Base-by-base conservation (phyloP, 2,797 vertebrate genomes). In the Melanotaenia pygmaea region DNA sequence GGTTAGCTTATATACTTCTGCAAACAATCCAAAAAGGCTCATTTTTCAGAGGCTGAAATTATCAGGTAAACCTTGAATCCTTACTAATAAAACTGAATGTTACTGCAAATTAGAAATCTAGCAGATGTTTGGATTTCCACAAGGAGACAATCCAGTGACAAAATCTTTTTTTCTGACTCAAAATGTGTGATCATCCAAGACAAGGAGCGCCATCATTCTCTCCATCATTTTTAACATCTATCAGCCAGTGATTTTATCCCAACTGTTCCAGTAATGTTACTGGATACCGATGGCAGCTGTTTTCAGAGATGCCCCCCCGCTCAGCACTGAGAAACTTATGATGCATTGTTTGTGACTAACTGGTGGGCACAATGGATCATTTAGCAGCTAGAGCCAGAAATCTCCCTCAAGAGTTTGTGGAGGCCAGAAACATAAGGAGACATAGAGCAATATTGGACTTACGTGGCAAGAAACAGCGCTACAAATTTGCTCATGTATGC, bases 41-140 rank as follows among this genome's bases (percentile, higher is more conserved):
- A 83, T 80, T 82, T 84, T 66, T 71, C 34, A 13, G 64, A 62
- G 74, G 71, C 74, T 54, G 76, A 79, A 62, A 70, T 13, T 61
- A 71, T 86, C 28, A 50, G 64, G 58, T 68, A 77, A 89, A 81
- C 69, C 43, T 47, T 47, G 43, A 76, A 64, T 76, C 69, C 56
- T 71, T 71, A 32, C 63, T 26, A 45, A 30, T 34, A 43, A 70
- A 74, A 81, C 70, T 60, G 70, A 60, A 70, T 54, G 51, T 45
- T 51, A 59, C 37, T 74, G 59, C 45, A 67, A 73, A 88, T 82
- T 68, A 72, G 61, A 63, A 54, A 63, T 50, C 50, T 51, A 53
- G 43, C n/a, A 20, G 45, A 47, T 47, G 45, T n/a, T 8, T 56
- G 45, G 26, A 76, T 80, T 72, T 67, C 35, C 50, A 72, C 53